These are phyloP conservation scores for Ibycter americanus DNA, from an alignment of 2,797 vertebrate genomes.

Conservation along the genomic window DNA sequence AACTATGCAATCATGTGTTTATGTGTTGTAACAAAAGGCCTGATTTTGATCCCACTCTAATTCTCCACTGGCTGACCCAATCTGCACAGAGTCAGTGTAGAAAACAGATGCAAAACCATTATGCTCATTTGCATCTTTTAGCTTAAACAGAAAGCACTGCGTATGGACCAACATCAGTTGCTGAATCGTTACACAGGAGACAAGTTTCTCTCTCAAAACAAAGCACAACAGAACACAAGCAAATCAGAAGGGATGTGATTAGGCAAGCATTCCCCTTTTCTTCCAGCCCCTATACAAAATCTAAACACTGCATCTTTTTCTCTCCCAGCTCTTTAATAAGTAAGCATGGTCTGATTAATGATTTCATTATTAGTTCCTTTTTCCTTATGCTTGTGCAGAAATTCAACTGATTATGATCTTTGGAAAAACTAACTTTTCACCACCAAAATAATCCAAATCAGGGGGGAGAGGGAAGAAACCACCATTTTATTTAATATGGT, in stretches of 20 bases:
- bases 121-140: background rate
- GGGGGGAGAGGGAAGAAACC: background rate
- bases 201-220: background rate
- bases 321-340: background rate
- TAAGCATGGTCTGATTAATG: background rate
- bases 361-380: background rate
- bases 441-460: background rate
- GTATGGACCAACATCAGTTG: background rate
- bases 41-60: constrained; percentile 5
- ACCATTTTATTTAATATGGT: background rate
- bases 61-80: background rate
- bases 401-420: background rate
- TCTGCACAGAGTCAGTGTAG: background rate
- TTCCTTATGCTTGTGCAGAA: background rate
- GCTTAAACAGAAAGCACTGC: background rate
- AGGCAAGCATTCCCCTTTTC: background rate
- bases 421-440: background rate
- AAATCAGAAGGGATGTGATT: background rate
- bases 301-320: background rate
- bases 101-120: background rate
- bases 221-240: background rate
- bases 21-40: background rate
- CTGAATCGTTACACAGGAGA: background rate
- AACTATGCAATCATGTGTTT: background rate
- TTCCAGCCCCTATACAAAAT: background rate